Evolutionary conservation across 1,140 invertebrate genomes (phyloP).

Genomic region (Lepidurus apus): DNA sequence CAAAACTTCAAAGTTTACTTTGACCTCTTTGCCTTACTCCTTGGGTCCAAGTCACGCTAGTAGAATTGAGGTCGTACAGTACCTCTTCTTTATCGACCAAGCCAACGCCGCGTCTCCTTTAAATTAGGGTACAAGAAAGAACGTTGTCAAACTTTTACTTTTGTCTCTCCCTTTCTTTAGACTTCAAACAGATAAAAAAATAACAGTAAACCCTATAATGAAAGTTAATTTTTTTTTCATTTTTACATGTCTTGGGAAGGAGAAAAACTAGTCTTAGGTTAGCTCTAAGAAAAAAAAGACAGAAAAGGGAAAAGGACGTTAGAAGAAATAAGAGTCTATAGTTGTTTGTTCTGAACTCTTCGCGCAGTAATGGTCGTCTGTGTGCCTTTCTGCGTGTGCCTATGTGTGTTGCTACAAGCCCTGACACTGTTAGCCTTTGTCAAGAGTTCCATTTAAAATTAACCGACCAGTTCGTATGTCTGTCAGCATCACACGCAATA

Average conservation of each 20-base stretch:
- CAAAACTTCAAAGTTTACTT: not conserved
- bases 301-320: not conserved
- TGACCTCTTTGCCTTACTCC: not conserved
- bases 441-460: not conserved
- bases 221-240: not conserved
- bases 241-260: not conserved
- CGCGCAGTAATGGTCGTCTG: too few species aligned
- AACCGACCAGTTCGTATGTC: not conserved
- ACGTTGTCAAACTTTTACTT: too few species aligned
- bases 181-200: too few species aligned
- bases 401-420: too few species aligned
- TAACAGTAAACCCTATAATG: not conserved
- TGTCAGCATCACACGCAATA: not conserved
- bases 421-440: too few species aligned
- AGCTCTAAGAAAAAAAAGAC: not conserved
- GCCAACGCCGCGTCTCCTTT: not conserved
- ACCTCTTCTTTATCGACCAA: not conserved
- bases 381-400: too few species aligned
- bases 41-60: not conserved
- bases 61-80: not conserved
- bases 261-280: not conserved
- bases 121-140: not conserved
- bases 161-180: too few species aligned
- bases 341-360: too few species aligned
- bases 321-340: too few species aligned